Evolutionary conservation across 2,113 vertebrate genomes (phyloP).

Genomic region (Melanerpes formicivorus): DNA sequence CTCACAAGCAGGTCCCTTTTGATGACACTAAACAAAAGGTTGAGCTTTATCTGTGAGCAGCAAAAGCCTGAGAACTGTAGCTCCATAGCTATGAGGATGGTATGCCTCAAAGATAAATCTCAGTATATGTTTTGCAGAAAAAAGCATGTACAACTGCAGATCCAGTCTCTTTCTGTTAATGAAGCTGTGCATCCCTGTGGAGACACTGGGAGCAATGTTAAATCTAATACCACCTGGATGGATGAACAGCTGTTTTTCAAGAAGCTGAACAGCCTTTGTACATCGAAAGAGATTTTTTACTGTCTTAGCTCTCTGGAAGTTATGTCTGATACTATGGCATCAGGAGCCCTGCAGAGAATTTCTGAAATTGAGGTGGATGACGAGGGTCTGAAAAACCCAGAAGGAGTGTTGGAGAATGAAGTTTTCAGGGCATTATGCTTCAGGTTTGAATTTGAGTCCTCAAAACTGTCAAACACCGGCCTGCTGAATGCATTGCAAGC

Average conservation of each 20-base stretch:
- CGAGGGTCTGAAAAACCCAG: constrained; percentile 51
- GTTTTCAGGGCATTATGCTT: constrained; percentile 81
- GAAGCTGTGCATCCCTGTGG: constrained; percentile 65
- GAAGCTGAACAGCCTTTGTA: constrained; percentile 65
- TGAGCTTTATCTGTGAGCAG: background rate
- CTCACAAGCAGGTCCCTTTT: constrained; percentile 4
- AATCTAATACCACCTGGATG: constrained; percentile 41
- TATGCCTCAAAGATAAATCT: background rate
- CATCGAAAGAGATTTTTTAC: constrained; percentile 78
- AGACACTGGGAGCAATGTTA: constrained; percentile 21
- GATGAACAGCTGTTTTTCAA: constrained; percentile 72
- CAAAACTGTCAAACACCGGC: constrained; percentile 71
- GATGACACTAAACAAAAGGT: constrained; percentile 29
- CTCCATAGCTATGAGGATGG: background rate
- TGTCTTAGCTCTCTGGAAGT: constrained; percentile 72
- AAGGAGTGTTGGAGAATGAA: constrained; percentile 71
- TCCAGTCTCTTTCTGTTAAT: constrained; percentile 51
- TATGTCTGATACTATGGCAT: constrained; percentile 80
- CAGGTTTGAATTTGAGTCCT: constrained; percentile 79
- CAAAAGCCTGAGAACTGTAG: background rate
- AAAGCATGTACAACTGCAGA: constrained; percentile 63
- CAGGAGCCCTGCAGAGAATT: constrained; percentile 81
- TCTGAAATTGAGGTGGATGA: constrained; percentile 80
- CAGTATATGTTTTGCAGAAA: constrained; percentile 21
- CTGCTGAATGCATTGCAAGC: constrained; percentile 82